Percentiles rank a stretch among this genome's conserved stretches.
Evolutionary conservation across 2,113 vertebrate genomes (phyloP).

Genomic region (Saguinus midas): DNA sequence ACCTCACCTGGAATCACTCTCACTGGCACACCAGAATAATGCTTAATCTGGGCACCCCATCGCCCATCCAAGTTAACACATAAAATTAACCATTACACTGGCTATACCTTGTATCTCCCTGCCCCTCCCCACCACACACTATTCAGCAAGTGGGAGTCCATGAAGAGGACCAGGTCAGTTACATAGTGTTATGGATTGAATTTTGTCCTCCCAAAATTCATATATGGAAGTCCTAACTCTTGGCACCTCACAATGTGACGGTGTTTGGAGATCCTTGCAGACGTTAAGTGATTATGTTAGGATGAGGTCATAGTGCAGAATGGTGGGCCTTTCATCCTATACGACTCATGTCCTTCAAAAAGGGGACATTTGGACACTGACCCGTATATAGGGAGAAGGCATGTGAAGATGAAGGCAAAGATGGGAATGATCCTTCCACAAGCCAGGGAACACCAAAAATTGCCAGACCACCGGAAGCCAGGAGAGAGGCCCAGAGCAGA

Average conservation of each 20-base stretch:
- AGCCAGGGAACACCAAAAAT: background rate
- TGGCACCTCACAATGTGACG: background rate
- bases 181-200: rapidly evolving
- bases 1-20: background rate
- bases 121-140: background rate
- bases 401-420: background rate
- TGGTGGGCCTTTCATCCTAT: background rate
- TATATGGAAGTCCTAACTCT: background rate
- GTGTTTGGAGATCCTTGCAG: background rate
- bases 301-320: background rate
- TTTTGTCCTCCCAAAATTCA: background rate
- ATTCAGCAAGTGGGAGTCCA: background rate
- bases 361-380: background rate
- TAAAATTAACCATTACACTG: too few species aligned
- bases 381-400: rapidly evolving
- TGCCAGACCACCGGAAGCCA: background rate
- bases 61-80: background rate
- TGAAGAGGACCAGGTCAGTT: background rate
- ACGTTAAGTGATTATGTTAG: background rate
- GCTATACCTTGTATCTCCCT: background rate
- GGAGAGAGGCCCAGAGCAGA: background rate
- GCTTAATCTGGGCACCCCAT: background rate
- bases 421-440: background rate
- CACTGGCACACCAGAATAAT: background rate
- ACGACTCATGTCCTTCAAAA: background rate